Evolutionary conservation across 2,797 vertebrate species (phyloP).

Genomic region (Gallinago stenura): DNA sequence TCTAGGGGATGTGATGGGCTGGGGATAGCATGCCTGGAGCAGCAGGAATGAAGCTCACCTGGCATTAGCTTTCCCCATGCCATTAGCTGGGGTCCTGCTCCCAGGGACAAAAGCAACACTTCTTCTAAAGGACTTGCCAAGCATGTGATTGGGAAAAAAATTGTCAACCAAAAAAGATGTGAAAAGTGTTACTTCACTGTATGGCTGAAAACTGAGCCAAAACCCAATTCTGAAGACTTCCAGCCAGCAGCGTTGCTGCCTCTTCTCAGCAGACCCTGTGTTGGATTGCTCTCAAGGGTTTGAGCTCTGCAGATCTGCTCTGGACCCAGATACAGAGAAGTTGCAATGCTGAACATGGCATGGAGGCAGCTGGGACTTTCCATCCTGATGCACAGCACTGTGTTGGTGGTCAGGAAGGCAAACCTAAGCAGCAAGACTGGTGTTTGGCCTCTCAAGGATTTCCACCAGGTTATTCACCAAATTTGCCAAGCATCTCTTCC

Average conservation of each 20-base stretch:
- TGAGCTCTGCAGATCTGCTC: not conserved
- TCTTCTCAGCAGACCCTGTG: too few relatives aligned
- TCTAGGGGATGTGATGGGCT: not conserved
- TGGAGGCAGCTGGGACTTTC: not conserved
- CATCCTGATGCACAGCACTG: too few relatives aligned
- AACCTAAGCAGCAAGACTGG: not conserved
- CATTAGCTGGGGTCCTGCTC: not conserved
- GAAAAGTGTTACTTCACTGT: not conserved
- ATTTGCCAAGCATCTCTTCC: rapidly evolving
- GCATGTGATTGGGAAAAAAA: not conserved
- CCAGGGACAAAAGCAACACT: not conserved
- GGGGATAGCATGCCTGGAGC: rapidly evolving
- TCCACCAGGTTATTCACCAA: not conserved
- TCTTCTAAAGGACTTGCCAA: not conserved
- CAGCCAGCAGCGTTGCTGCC: not conserved
- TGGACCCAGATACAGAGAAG: not conserved
- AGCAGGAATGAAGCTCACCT: not conserved
- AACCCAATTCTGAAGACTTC: not conserved
- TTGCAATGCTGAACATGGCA: not conserved
- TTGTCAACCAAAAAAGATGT: rapidly evolving
- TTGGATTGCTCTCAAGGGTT: not conserved
- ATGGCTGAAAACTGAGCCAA: not conserved
- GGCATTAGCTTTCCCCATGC: not conserved
- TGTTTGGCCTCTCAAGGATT: not conserved
- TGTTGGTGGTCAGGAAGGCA: not conserved